Base-by-base conservation (phyloP, 2,888 invertebrate genomes). In the Hymenopus coronatus region DNA sequence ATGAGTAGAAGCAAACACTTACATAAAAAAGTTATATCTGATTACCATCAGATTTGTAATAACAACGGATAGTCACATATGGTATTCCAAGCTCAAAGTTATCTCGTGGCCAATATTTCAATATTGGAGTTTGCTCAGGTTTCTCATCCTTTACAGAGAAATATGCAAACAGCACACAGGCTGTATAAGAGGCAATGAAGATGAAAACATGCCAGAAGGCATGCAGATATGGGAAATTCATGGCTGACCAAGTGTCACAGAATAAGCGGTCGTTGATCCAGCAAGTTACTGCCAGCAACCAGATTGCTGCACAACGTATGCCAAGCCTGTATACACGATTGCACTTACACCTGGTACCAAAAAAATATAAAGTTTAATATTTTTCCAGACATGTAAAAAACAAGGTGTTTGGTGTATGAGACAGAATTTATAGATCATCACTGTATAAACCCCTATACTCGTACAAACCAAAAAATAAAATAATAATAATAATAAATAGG, bases 141-240 rank as follows among this genome's bases (percentile, higher is more conserved):
- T 95, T 94, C 92, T 97, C 97, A 87, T 96, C 95, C 88, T 94
- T 94, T 0, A 96, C 97, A 91, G 96, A 96, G 92, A 97, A 97
- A 92, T 97, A 97, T 0, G 97, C 97, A 92, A 96, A 96, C 0
- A 97, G 94, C 9, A 97, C 97, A 28, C 97, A 94, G 25, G 96
- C 95, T 8, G 97, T 96, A 91, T 97, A 97, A 70, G 96, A 95
- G 0, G 97, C 96, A 87, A 97, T 96, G 92, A 97, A 97, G 91
- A 97, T 97, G 88, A 97, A 95, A 25, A 97, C 93, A 92, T 97
- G 97, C 97, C 97, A 97, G 28, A 97, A 94, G 20, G 96, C 97
- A 92, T 97, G 97, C 92, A 97, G 94, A 93, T 97, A 97, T 0
- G 97, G 97, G 91, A 97, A 97, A 93, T 96, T 95, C 20, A 97